Evolutionary conservation across 2,888 invertebrate genomes (phyloP), one percentile per base, ranked within the genome.

Genomic region (Drosophila conformis): DNA sequence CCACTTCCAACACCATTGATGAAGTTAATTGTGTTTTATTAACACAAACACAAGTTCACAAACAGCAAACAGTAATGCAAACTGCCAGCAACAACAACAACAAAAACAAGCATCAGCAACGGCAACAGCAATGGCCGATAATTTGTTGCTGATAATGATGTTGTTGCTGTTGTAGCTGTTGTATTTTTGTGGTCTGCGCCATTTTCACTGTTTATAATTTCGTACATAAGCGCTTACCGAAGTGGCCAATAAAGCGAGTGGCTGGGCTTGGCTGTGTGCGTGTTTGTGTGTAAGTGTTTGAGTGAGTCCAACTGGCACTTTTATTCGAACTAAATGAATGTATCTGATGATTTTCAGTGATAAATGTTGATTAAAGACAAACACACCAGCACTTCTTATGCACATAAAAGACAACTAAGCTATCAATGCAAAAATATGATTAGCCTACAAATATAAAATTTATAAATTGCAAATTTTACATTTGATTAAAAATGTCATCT

Each of bases 1-100:
- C 42, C 69, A 69, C 67, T 57, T 40, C 73, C 72, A 72, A 71
- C 74, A 82, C 90, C 90, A 91, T 92, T 91, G 90, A 92, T 90
- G 84, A 83, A 92, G 90, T 91, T 91, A 91, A 91, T 92, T 91
- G 92, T 91, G 92, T 91, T 91, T 91, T 92, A 91, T 92, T 91
- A 91, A 92, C 92, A 87, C 92, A 91, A 91, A 92, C 92, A 90
- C 90, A 89, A 84, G 78, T 87, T 84, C 87, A 71, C 89, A 86
- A 88, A 90, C 87, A 85, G 72, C 69, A 73, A 62, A 66, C 83
- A 68, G 54, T 48, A 65, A 62, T 62, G 67, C 65, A 66, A 65
- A 66, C 67, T 25, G 66, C 66, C 56, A 42, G 57, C 67, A 62
- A 52, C 67, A 52, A 27, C 40, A 68, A 48, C 35, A 67, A 42